A percentile compares a stretch with the other conserved stretches of the same genome.
phyloP scores from a whole-genome alignment of 1,140 invertebrate genomes.

The Agrilus planipennis region DNA sequence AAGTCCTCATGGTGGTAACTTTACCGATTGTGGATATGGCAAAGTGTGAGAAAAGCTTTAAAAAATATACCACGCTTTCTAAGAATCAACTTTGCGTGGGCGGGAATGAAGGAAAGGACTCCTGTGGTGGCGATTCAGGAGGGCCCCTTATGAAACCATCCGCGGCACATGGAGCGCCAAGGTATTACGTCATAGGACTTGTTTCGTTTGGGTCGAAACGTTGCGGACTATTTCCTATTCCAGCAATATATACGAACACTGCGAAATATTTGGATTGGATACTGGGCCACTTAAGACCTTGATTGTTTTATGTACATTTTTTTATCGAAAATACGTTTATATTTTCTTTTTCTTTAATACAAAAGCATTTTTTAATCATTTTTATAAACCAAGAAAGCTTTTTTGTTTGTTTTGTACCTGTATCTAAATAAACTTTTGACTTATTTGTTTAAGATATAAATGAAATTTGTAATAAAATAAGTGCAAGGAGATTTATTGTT shows the following conservation, averaged over 20 bases:
- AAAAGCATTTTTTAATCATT: no score
- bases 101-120: conserved; percentile 48
- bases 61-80: conserved; percentile 5
- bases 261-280: conserved; percentile 42
- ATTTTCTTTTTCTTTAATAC: no score
- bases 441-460: no score
- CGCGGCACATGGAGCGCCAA: conserved; percentile 22
- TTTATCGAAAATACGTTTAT: no score
- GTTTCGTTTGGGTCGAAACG: conserved; percentile 53
- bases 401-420: no score
- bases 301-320: conserved; percentile 3
- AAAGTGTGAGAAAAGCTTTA: conserved; percentile 26
- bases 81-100: conserved; percentile 46
- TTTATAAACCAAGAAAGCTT: no score
- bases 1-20: conserved; percentile 31
- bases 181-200: conserved; percentile 48
- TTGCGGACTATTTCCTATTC: conserved; percentile 38
- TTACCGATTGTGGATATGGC: conserved; percentile 36
- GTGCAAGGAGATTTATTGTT: no score
- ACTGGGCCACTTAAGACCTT: conserved; percentile 28
- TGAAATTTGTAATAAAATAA: no score
- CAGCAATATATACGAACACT: conserved; percentile 45
- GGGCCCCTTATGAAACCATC: conserved; percentile 51
- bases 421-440: no score
- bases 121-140: conserved; percentile 60